Evolutionary conservation across 2,113 vertebrate genomes (phyloP).

Genomic region (Sterrhoptilus dennistouni): DNA sequence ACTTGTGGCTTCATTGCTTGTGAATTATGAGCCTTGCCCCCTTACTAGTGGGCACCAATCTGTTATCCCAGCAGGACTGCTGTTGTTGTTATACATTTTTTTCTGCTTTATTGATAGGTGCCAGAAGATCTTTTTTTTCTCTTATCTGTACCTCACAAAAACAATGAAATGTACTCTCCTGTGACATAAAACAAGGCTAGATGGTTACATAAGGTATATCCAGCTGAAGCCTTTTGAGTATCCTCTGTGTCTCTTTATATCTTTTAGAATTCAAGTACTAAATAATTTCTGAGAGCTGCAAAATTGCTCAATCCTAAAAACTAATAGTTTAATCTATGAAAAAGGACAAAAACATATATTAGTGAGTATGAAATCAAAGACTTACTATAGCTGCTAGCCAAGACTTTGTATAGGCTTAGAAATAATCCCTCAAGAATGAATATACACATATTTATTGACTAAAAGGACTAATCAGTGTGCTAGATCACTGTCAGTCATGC

Average conservation of each 20-base stretch:
- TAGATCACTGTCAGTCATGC: background rate
- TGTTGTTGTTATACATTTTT: background rate
- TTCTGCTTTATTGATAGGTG: background rate
- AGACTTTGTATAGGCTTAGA: background rate
- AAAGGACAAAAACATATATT: background rate
- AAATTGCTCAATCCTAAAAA: slow-evolving; percentile 27
- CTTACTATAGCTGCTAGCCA: background rate
- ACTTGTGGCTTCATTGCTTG: slow-evolving; percentile 39
- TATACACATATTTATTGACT: background rate
- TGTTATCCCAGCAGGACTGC: background rate
- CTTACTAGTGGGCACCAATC: background rate
- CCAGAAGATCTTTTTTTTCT: background rate
- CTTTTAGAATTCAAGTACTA: background rate
- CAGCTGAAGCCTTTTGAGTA: background rate
- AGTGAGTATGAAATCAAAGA: background rate
- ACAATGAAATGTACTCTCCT: background rate
- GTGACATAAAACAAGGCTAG: background rate
- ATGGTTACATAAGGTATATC: background rate
- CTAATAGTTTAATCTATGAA: background rate
- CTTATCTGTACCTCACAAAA: background rate
- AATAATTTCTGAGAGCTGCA: slow-evolving; percentile 5
- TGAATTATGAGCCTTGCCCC: slow-evolving; percentile 32
- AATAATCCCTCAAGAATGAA: background rate
- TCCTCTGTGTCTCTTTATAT: background rate
- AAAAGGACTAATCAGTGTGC: background rate